Conservation (phyloP, 2,113 vertebrate genomes). For the Glaucomys volans region DNA sequence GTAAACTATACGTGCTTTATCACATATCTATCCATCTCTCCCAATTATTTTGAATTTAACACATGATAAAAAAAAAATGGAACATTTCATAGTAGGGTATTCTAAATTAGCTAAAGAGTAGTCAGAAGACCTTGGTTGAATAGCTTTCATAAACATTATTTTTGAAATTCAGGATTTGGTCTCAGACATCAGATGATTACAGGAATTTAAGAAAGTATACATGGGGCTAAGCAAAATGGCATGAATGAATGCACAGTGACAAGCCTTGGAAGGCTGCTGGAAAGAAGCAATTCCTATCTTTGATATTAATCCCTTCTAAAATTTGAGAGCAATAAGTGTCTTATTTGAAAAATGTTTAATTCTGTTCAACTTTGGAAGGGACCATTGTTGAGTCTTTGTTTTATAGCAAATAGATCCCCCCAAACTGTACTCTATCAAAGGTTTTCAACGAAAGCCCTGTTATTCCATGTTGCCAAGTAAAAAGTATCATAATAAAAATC, state of each 20-base stretch:
- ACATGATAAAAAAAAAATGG: no score
- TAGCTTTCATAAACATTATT: constrained; percentile 9
- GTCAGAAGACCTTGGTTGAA: neutral
- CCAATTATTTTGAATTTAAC: no score
- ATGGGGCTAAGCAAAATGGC: neutral
- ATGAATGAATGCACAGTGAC: neutral
- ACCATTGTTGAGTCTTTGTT: neutral
- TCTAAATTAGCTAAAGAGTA: neutral
- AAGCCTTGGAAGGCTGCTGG: neutral
- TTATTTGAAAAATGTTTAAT: constrained; percentile 11
- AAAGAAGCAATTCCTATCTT: neutral
- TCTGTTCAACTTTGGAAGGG: neutral
- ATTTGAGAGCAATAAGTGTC: neutral
- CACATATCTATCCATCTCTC: no score
- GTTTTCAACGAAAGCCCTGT: neutral
- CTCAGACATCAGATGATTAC: neutral
- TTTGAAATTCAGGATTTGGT: constrained; percentile 21
- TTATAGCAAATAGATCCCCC: neutral
- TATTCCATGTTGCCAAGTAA: neutral
- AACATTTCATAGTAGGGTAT: neutral
- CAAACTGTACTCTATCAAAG: no score
- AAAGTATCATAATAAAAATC: neutral
- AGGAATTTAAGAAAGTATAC: constrained; percentile 17
- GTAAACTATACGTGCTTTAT: no score
- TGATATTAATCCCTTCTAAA: constrained; percentile 8